Conservation (phyloP, 1,140 invertebrate species). For the Gyrodactylus salaris region DNA sequence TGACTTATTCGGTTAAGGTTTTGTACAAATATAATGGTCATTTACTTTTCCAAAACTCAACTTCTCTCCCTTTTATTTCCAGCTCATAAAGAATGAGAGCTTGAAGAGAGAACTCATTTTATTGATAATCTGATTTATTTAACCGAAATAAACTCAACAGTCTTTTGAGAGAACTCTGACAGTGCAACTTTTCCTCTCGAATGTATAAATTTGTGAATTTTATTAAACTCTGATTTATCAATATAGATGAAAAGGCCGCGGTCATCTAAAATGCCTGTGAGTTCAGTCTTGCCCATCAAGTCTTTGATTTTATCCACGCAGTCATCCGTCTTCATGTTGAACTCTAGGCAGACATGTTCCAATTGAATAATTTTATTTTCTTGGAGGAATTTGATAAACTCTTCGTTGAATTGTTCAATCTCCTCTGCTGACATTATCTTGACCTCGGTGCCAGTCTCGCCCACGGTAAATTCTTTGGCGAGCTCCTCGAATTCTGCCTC, state of each 20-base stretch:
- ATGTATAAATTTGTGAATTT: not conserved
- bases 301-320: not conserved
- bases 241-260: not conserved
- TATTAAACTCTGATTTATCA: not conserved
- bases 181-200: not conserved
- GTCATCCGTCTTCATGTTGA: not conserved
- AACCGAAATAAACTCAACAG: not conserved
- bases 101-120: no score
- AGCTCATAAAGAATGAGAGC: not conserved
- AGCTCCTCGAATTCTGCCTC: not conserved
- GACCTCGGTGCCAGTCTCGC: not conserved
- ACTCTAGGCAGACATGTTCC: not conserved
- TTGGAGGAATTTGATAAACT: not conserved
- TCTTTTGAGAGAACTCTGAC: not conserved
- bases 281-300: not conserved
- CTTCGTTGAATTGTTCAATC: not conserved
- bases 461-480: not conserved
- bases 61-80: not conserved
- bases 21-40: not conserved
- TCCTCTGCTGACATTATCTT: not conserved
- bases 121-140: not conserved
- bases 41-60: not conserved
- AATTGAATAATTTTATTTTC: not conserved
- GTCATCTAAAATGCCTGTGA: not conserved
- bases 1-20: slow-evolving; percentile 3